These are phyloP conservation scores for Resseliella maxima DNA, from an alignment of 2,888 invertebrate genomes.

Conservation along the genomic window DNA sequence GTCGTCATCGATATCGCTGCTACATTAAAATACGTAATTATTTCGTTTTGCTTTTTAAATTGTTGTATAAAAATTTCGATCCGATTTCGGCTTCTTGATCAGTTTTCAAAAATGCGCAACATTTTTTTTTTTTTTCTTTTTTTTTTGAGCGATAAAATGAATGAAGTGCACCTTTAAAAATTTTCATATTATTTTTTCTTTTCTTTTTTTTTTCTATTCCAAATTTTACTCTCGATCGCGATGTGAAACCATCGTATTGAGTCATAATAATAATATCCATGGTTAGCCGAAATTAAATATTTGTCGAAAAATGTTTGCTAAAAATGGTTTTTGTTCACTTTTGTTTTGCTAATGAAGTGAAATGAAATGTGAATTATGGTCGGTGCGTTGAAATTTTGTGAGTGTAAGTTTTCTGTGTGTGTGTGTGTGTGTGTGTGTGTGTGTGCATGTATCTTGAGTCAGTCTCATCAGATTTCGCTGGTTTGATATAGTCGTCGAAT, in stretches of 20 bases:
- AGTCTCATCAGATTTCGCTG: background rate
- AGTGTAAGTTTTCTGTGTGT: background rate
- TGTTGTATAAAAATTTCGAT: background rate
- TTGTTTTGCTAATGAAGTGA: background rate
- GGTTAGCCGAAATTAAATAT: too few species aligned
- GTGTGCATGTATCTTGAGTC: too few species aligned
- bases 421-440: too few species aligned
- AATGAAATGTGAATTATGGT: background rate
- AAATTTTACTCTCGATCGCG: too few species aligned
- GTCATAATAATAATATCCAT: too few species aligned
- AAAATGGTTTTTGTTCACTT: too few species aligned
- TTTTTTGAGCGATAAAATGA: background rate
- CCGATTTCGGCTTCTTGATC: background rate
- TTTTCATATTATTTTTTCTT: background rate
- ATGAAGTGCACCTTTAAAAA: background rate
- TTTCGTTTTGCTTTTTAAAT: background rate
- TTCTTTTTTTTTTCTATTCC: background rate
- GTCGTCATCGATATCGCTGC: too few species aligned
- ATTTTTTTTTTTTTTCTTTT: too few species aligned
- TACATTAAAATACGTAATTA: too few species aligned
- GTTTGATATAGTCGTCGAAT: slow-evolving; percentile 10
- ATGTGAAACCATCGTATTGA: background rate
- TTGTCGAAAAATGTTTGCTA: too few species aligned
- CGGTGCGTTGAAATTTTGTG: background rate
- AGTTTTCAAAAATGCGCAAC: background rate